Evolutionary conservation across 2,888 invertebrate species (phyloP).

Genomic region (Meiosimyza decipiens): DNA sequence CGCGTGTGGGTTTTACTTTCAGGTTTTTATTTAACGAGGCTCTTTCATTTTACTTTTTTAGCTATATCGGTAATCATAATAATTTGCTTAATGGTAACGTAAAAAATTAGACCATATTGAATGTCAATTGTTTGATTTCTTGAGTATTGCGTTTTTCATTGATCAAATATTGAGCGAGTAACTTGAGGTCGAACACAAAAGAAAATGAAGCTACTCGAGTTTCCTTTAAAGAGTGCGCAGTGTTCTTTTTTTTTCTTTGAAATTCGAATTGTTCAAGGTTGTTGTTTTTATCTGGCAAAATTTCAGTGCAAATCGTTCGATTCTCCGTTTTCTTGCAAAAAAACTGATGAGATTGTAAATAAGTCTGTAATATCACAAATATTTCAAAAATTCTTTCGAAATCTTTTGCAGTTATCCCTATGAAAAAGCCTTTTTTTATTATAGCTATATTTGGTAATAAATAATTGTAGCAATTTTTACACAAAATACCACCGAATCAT

Average conservation of each 20-base stretch:
- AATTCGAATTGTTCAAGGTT: too few relatives aligned
- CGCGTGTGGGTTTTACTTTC: slow-evolving; percentile 10
- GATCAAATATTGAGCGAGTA: slow-evolving; percentile 42
- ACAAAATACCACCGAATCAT: too few relatives aligned
- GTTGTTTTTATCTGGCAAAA: background rate
- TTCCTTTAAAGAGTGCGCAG: background rate
- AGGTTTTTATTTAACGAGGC: slow-evolving; percentile 9
- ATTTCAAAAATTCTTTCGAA: background rate
- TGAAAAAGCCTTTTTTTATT: too few relatives aligned
- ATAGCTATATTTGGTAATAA: too few relatives aligned
- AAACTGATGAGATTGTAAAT: background rate
- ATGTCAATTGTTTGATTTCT: slow-evolving; percentile 64
- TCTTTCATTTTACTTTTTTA: background rate
- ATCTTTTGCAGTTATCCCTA: too few relatives aligned
- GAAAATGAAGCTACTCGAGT: slow-evolving; percentile 17
- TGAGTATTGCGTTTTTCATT: slow-evolving; percentile 50
- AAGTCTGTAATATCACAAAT: background rate
- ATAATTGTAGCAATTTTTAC: too few relatives aligned
- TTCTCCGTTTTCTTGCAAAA: background rate
- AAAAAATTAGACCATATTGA: slow-evolving; percentile 64
- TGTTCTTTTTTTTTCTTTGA: too few relatives aligned
- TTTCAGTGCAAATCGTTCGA: background rate
- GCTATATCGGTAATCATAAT: slow-evolving; percentile 47
- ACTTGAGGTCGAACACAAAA: slow-evolving; percentile 27
- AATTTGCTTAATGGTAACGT: slow-evolving; percentile 62